Percentiles rank a stretch among this genome's conserved stretches.
These are phyloP conservation scores for Hydroisotoma schaefferi DNA, from an alignment of 2,888 invertebrate genomes.

Conservation along the genomic window DNA sequence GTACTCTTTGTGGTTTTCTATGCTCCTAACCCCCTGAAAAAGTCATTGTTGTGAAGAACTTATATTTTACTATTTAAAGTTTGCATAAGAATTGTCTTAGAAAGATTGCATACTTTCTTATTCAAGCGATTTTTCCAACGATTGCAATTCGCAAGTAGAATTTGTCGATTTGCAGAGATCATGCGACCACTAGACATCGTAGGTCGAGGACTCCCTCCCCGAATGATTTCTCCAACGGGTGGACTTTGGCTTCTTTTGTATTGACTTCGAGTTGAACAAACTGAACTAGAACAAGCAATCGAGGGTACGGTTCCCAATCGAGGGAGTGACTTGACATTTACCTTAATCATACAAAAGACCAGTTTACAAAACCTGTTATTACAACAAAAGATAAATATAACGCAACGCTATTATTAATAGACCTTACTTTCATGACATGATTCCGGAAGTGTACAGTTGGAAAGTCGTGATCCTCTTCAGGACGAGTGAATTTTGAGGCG, in stretches of 20 bases:
- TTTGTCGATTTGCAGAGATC: background rate
- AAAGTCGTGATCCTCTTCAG: conserved; percentile 66
- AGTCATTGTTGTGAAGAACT: background rate
- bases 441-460: conserved; percentile 61
- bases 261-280: conserved; percentile 41
- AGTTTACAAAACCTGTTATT: background rate
- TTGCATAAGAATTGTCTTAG: background rate
- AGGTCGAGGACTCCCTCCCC: conserved; percentile 10
- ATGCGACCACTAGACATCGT: conserved; percentile 1
- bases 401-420: no score
- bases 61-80: background rate
- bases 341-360: conserved; percentile 50
- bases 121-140: background rate
- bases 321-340: conserved; percentile 62
- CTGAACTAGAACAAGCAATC: conserved; percentile 55
- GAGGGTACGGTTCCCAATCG: conserved; percentile 69
- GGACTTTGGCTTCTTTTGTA: conserved; percentile 39
- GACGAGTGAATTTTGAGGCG: conserved; percentile 56
- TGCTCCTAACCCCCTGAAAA: background rate
- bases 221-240: conserved; percentile 12
- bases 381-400: background rate
- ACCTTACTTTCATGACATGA: conserved; percentile 60
- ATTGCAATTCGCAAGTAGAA: background rate
- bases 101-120: background rate
- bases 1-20: background rate